Base-by-base conservation (phyloP, 2,888 invertebrate genomes). In the Aproaerema taeniolella region DNA sequence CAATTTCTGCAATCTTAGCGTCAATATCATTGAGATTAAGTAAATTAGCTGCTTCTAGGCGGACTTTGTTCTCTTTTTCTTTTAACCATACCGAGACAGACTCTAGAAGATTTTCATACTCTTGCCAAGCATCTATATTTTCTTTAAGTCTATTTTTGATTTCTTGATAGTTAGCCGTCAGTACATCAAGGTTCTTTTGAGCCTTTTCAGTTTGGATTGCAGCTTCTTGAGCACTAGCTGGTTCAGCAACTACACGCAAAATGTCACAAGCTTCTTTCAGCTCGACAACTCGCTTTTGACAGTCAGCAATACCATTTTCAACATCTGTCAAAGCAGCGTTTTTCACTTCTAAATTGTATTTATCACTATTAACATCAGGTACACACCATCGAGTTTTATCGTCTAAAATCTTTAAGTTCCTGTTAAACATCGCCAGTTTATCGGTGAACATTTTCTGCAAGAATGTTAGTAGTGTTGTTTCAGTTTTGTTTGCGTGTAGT, bases 321-420 rank as follows among this genome's bases (percentile, higher is more conserved):
- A 95, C 92, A 47, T 96, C 95, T 42, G 87, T 83, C 24, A 97
- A 69, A 0, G 95, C 93, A 1, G 93, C 91, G 56, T 93, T 89
- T 78, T 98, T 98, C 0, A 96, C 95, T 85, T 97, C 96, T 16
- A 97, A 88, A 65, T 96, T 96, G 67, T 97, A 97, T 67, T 93
- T 93, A 63, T 98, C 97, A 60, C 95, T 96, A 20, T 92, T 91
- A 1, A 93, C 90, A 63, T 97, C 97, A 0, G 96, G 95, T 59
- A 92, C 90, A 68, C 97, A 98, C 96, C 97, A 97, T 9, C 91
- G 88, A 1, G 96, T 91, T 74, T 97, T 97, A 62, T 98, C 97
- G 47, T 93, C 92, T 49, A 94, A 91, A 1, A 93, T 92, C 36
- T 90, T 88, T 7, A 97, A 89, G 63, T 95, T 91, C 53, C 96